Evolutionary conservation across 2,888 invertebrate species (phyloP).

Genomic region (Dinocampus coccinellae): DNA sequence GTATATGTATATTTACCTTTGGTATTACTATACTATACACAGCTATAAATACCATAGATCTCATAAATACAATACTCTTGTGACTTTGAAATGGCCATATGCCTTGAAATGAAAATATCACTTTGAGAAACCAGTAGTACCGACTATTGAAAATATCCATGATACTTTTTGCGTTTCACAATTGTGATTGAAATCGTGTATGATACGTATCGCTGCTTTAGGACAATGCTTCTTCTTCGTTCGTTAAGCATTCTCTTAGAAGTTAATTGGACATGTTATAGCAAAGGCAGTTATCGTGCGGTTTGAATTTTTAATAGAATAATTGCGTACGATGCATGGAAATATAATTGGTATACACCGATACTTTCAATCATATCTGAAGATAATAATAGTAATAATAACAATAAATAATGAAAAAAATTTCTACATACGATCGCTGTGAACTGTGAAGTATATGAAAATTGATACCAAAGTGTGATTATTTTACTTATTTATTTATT

Average conservation of each 20-base stretch:
- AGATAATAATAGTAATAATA: too few species aligned
- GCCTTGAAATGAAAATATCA: constrained; percentile 30
- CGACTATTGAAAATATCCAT: constrained; percentile 37
- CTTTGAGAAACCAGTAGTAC: constrained; percentile 30
- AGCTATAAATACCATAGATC: constrained; percentile 20
- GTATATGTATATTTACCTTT: constrained; percentile 19
- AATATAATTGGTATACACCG: neutral
- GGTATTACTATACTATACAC: constrained; percentile 33
- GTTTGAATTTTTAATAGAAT: neutral
- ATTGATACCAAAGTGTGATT: too few species aligned
- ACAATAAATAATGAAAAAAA: too few species aligned
- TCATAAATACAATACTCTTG: constrained; percentile 24
- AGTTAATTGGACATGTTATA: neutral
- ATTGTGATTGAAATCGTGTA: neutral
- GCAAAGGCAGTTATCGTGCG: neutral
- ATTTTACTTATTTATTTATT: too few species aligned
- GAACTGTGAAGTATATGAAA: too few species aligned
- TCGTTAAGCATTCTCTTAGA: neutral
- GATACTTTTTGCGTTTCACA: neutral
- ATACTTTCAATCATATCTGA: too few species aligned
- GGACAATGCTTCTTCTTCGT: neutral
- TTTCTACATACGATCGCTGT: too few species aligned
- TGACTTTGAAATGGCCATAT: constrained; percentile 38
- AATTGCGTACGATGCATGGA: neutral
- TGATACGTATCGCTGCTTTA: neutral